Conservation (phyloP, 2,113 vertebrate genomes). For the Solea senegalensis region DNA sequence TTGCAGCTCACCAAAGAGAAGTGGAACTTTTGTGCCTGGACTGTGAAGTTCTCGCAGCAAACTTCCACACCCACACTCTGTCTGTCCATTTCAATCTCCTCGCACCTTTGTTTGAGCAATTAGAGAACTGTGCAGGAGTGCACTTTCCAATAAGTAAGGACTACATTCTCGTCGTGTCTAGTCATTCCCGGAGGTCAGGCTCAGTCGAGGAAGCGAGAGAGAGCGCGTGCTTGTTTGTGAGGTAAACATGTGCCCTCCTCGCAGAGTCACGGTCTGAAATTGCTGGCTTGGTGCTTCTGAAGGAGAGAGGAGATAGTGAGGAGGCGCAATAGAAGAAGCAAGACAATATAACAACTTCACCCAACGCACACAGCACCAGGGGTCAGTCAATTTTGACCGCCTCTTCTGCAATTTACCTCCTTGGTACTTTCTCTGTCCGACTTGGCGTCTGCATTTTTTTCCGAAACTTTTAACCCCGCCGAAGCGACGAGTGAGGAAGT, state of each 20-base stretch:
- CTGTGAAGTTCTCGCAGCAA: not conserved
- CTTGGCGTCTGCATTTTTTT: constrained; percentile 30
- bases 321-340: constrained; percentile 40
- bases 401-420: constrained; percentile 19
- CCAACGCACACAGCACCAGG: constrained; percentile 17
- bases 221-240: constrained; percentile 37
- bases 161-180: constrained; percentile 36
- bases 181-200: constrained; percentile 53
- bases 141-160: constrained; percentile 54
- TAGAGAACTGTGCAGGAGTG: constrained; percentile 58
- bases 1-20: not conserved
- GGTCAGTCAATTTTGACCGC: constrained; percentile 51
- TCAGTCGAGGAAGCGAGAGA: constrained; percentile 3
- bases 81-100: constrained; percentile 30
- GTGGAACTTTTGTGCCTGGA: not conserved
- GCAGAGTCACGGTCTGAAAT: constrained; percentile 54
- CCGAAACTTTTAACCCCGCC: constrained; percentile 51
- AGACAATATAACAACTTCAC: constrained; percentile 40
- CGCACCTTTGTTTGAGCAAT: constrained; percentile 55
- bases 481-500: constrained; percentile 57
- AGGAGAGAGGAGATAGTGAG: constrained; percentile 20
- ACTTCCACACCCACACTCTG: not conserved
- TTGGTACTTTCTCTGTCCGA: constrained; percentile 47
- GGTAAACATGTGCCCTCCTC: constrained; percentile 58
- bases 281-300: constrained; percentile 63